phyloP scores from a whole-genome alignment of 2,888 invertebrate species.

The Drosophila pseudotalamancana region DNA sequence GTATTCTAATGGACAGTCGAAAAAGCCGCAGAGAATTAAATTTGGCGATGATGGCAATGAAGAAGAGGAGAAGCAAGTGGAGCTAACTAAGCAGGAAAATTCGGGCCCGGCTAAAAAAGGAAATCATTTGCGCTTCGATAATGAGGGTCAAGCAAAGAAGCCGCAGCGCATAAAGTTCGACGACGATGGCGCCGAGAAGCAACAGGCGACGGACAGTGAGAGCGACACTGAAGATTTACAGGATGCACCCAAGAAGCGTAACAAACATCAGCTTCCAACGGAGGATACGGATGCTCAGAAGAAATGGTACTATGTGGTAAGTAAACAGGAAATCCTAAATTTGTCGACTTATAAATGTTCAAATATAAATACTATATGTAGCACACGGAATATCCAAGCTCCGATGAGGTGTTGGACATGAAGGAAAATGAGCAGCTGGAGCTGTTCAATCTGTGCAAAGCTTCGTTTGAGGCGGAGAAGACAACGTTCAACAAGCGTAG shows the following conservation, averaged over 20 bases:
- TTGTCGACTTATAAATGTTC: background rate
- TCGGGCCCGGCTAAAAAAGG: conserved; percentile 18
- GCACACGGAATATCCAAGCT: conserved; percentile 79
- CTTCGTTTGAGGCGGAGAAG: conserved; percentile 79
- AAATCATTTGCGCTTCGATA: conserved; percentile 15
- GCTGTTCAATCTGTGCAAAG: conserved; percentile 80
- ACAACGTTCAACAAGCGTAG: conserved; percentile 78
- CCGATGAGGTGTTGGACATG: conserved; percentile 81
- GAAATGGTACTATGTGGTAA: conserved; percentile 83
- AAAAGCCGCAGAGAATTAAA: conserved; percentile 36
- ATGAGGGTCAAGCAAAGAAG: conserved; percentile 19
- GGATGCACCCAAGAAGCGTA: conserved; percentile 37
- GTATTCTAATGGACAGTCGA: conserved; percentile 5
- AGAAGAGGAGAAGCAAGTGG: conserved; percentile 4
- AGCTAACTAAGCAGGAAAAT: conserved; percentile 12
- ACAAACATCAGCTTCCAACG: conserved; percentile 46
- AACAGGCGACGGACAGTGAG: conserved; percentile 12
- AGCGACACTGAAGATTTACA: conserved; percentile 31
- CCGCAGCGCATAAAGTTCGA: conserved; percentile 70
- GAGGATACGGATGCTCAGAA: conserved; percentile 69
- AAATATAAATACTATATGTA: too few relatives aligned
- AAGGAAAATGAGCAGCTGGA: conserved; percentile 83
- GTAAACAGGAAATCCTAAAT: conserved; percentile 19
- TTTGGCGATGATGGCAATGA: conserved; percentile 34
- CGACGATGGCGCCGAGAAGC: conserved; percentile 40